phyloP scores from a whole-genome alignment of 2,888 invertebrate genomes.

The Platycnemis pennipes region DNA sequence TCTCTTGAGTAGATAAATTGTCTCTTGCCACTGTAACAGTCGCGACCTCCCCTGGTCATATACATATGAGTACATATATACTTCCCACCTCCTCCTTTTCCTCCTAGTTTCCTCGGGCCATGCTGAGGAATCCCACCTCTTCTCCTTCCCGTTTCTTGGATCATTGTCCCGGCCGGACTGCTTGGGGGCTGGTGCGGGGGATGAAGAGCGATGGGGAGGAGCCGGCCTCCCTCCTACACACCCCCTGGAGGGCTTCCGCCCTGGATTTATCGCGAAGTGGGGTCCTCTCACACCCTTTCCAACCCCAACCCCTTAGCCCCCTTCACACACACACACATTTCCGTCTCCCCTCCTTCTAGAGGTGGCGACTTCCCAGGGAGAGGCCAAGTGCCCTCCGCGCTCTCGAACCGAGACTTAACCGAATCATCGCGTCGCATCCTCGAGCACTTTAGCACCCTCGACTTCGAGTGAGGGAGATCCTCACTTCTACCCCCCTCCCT shows the following conservation, averaged over 20 bases:
- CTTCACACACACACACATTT: not conserved
- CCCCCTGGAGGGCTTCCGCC: not conserved
- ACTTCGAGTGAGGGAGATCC: not conserved
- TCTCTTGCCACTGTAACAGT: too few species aligned
- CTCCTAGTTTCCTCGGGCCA: not conserved
- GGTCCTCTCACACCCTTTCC: not conserved
- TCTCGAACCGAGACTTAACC: not conserved
- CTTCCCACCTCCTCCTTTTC: too few species aligned
- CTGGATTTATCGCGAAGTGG: not conserved
- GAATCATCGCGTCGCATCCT: not conserved
- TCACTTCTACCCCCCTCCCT: not conserved
- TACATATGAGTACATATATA: too few species aligned
- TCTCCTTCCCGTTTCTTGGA: not conserved
- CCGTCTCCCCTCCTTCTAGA: not conserved
- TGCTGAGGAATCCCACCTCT: not conserved
- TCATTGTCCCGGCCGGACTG: not conserved
- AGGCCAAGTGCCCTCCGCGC: not conserved
- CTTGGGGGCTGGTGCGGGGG: not conserved
- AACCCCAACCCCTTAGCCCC: not conserved
- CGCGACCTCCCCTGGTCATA: too few species aligned
- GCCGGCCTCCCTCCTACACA: not conserved
- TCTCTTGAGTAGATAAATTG: too few species aligned
- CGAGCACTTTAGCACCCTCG: not conserved
- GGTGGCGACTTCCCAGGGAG: not conserved
- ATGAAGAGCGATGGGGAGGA: not conserved